Base-by-base conservation (phyloP, 1,140 invertebrate species). In the Trinorchestia longiramus region DNA sequence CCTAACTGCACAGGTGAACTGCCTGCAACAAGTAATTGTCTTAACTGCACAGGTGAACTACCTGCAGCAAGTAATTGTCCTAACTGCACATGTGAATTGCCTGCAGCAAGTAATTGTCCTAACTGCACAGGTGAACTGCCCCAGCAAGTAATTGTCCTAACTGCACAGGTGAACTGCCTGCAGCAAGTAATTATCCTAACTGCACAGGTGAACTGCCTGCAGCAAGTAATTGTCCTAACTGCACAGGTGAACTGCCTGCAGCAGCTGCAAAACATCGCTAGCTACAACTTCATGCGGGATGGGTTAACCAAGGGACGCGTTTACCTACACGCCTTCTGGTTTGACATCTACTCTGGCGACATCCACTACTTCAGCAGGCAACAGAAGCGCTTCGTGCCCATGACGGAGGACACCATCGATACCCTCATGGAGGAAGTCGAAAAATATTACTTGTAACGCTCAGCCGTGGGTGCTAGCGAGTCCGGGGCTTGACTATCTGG, bases 261-360 rank as follows among this genome's bases (percentile, higher is more conserved):
- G 97, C 99, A 99, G 97, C 97, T 99, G 95, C 98, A 99, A 97
- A 99, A 99, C 97, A 98, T 99, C 95, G 98, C 99, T 0, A 99
- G 99, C 43, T 99, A 99, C 97, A 98, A 99, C 44, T 99, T 99
- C 97, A 97, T 99, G 57, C 98, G 99, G 97, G 98, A 98, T 96
- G 98, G 98, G 0, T 97, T 99, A 28, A 98, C 98, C 97, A 98
- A 98, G 43, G 98, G 99, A 97, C 98, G 99, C 97, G 97, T 99
- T 15, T 98, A 99, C 97, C 98, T 99, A 96, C 99, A 99, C 97
- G 99, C 99, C 0, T 97, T 99, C 6, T 99, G 99, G 99, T 99
- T 99, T 97, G 99, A 99, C 97, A 99, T 99, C 97, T 99, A 99
- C 97, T 99, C 99, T 0, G 99, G 99, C 4, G 99, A 99, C 97